Evolutionary conservation across 1,140 invertebrate genomes (phyloP).

Genomic region (Nephotettix cincticeps): DNA sequence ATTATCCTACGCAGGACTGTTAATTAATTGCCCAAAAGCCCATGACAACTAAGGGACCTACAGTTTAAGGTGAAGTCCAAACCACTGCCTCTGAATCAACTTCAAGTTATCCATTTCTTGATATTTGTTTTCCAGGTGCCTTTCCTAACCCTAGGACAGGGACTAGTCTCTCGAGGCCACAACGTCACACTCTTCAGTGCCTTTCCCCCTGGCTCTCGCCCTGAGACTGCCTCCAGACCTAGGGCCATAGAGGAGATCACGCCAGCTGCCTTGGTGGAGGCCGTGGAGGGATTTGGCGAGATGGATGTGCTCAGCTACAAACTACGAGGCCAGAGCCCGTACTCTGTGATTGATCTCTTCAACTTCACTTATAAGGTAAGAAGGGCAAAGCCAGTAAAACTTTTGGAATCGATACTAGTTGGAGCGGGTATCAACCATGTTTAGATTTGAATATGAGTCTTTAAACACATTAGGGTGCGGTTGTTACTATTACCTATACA

Average conservation of each 20-base stretch:
- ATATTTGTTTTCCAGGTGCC: constrained; percentile 53
- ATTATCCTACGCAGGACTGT: too few relatives aligned
- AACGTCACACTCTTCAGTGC: constrained; percentile 75
- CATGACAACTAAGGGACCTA: too few relatives aligned
- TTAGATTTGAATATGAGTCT: too few relatives aligned
- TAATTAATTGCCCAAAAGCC: too few relatives aligned
- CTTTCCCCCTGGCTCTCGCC: constrained; percentile 62
- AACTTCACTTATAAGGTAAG: constrained; percentile 69
- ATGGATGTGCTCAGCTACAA: constrained; percentile 72
- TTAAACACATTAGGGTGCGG: too few relatives aligned
- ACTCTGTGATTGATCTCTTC: constrained; percentile 64
- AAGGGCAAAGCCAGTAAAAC: too few relatives aligned
- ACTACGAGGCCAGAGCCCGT: constrained; percentile 68
- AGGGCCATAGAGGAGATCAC: constrained; percentile 58
- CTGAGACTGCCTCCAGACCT: constrained; percentile 44
- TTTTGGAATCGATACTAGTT: too few relatives aligned
- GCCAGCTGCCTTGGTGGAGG: constrained; percentile 61
- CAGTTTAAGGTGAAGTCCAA: too few relatives aligned
- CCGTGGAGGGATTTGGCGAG: constrained; percentile 68
- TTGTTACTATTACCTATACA: too few relatives aligned
- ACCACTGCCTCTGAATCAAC: too few relatives aligned
- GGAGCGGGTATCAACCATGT: too few relatives aligned
- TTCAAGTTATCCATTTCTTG: too few relatives aligned
- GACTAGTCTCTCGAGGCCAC: constrained; percentile 56
- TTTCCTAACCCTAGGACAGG: constrained; percentile 55